Evolutionary conservation across 1,140 invertebrate genomes (phyloP).

Genomic region (Drosophila biarmipes): DNA sequence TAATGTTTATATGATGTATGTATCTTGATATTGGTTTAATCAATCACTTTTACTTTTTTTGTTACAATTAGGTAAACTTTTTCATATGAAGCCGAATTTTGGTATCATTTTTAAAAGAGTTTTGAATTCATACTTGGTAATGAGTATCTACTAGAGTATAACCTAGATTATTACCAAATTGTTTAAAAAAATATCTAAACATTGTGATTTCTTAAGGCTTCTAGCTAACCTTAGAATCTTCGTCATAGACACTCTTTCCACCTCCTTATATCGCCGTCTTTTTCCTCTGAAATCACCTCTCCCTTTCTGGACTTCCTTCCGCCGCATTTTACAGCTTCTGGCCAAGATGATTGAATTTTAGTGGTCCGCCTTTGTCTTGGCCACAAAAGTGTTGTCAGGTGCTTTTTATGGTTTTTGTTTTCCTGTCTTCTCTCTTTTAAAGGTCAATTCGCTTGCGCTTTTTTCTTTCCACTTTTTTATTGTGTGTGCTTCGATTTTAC

Average conservation of each 20-base stretch:
- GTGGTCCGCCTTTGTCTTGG: slow-evolving; percentile 40
- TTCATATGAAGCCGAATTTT: too few relatives aligned
- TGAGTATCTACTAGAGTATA: too few relatives aligned
- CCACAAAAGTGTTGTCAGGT: slow-evolving; percentile 49
- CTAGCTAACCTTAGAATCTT: neutral
- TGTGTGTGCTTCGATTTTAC: slow-evolving; percentile 31
- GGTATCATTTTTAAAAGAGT: too few relatives aligned
- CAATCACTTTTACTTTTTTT: too few relatives aligned
- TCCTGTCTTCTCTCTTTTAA: slow-evolving; percentile 31
- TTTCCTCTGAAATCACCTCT: neutral
- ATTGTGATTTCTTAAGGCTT: too few relatives aligned
- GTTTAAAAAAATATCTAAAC: too few relatives aligned
- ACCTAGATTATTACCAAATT: too few relatives aligned
- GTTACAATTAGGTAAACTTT: too few relatives aligned
- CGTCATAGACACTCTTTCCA: neutral
- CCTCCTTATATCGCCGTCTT: neutral
- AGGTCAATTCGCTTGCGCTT: slow-evolving; percentile 54
- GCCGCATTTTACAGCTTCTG: slow-evolving; percentile 30
- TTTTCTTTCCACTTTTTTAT: slow-evolving; percentile 3
- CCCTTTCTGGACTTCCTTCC: neutral
- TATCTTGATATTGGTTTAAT: too few relatives aligned
- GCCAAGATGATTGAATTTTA: slow-evolving; percentile 43
- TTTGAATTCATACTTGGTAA: too few relatives aligned
- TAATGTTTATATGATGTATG: too few relatives aligned
- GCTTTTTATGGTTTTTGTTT: slow-evolving; percentile 47